Base-by-base conservation (phyloP, 1,140 invertebrate species). In the Atta colombica region DNA sequence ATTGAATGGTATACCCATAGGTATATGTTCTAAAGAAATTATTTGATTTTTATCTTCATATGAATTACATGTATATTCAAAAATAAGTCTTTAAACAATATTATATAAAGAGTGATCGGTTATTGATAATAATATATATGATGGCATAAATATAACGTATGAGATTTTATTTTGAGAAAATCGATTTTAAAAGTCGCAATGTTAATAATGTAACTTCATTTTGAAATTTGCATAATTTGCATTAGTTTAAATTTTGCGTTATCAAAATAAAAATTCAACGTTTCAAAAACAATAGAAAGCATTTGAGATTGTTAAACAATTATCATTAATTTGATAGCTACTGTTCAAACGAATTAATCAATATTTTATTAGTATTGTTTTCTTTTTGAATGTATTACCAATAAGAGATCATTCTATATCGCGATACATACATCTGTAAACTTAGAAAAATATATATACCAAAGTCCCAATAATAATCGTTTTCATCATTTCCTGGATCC, bases 401-500 rank as follows among this genome's bases (percentile, higher is more conserved):
- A 49, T 61, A 63, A 60, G 0, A 21, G 8, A 77, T 25, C 1
- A 39, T 35, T 75, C 8, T 75, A 3, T 77, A 65, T 1, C 12
- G 2, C 35, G 5, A 65, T 31, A 63, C 18, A 8, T 80, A 28
- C 4, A 65, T 51, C 2, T n/a, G 0, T 2, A n/a, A 25, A 21
- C 4, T 74, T 49, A n/a, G 5, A 55, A 18, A 25, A 63, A 53
- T 45, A 65, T 3, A 2, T 7, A 2, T 77, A 92, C 91, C 80
- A 21, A 87, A 45, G 55, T 89, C 85, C 25, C 89, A 66, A 55
- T 93, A 92, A 53, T 93, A 92, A 58, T 93, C 92, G 25, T 91
- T 94, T 63, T 94, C 92, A 69, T 94, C 93, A 51, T 90, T 92
- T 25, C 77, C 86, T 71, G 90, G 89, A 77, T 92, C 92, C 49